phyloP scores from a whole-genome alignment of 2,888 invertebrate genomes.

The Bombylius discolor region DNA sequence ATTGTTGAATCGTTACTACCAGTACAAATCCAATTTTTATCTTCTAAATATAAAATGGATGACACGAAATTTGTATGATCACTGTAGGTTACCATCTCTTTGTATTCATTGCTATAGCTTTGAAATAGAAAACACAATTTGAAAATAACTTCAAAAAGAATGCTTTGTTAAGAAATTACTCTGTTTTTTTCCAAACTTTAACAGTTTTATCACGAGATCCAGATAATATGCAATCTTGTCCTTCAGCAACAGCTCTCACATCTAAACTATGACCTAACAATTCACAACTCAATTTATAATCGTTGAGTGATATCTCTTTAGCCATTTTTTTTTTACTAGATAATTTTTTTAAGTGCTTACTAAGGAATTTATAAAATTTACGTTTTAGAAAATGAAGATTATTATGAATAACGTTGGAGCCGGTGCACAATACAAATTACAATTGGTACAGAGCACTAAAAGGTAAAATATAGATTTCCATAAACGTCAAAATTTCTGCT shows the following conservation, averaged over 20 bases:
- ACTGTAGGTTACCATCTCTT: constrained; percentile 44
- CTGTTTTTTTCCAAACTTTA: constrained; percentile 71
- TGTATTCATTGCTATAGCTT: neutral
- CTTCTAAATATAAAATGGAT: constrained; percentile 61
- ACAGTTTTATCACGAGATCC: constrained; percentile 81
- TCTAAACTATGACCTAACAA: constrained; percentile 73
- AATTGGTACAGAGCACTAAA: too few relatives aligned
- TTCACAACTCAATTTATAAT: constrained; percentile 67
- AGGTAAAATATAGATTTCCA: too few relatives aligned
- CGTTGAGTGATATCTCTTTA: constrained; percentile 24
- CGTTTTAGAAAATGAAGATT: too few relatives aligned
- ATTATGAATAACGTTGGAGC: too few relatives aligned
- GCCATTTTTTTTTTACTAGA: neutral
- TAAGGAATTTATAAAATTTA: too few relatives aligned
- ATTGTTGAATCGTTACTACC: constrained; percentile 83
- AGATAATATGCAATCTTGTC: constrained; percentile 54
- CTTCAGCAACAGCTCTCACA: constrained; percentile 55
- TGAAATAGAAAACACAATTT: constrained; percentile 1
- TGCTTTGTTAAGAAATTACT: constrained; percentile 30
- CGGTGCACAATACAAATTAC: too few relatives aligned
- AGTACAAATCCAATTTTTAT: constrained; percentile 66
- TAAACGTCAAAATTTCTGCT: too few relatives aligned
- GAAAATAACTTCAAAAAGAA: neutral
- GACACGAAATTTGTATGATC: constrained; percentile 82
- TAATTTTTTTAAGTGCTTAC: neutral